phyloP scores from a whole-genome alignment of 2,113 vertebrate genomes.

The Talpa occidentalis region DNA sequence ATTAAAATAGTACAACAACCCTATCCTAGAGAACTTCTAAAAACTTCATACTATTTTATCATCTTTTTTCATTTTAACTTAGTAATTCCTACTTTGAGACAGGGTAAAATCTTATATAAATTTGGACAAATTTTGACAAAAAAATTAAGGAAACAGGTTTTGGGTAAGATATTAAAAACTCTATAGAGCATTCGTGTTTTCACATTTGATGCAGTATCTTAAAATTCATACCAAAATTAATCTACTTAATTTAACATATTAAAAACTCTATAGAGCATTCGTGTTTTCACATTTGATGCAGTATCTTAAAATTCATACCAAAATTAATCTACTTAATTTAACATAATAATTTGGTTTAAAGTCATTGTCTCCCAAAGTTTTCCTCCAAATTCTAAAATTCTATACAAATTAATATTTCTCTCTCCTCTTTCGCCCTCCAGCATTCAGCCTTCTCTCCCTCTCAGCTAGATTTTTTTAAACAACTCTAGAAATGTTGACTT shows the following conservation, averaged over 20 bases:
- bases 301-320: not conserved
- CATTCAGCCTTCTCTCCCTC: not conserved
- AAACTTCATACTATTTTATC: conserved; percentile 25
- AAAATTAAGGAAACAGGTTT: not conserved
- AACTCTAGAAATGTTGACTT: not conserved
- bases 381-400: not conserved
- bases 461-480: not conserved
- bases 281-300: not conserved
- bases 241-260: not conserved
- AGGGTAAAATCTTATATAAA: not conserved
- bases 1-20: not conserved
- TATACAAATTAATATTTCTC: not conserved
- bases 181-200: not conserved
- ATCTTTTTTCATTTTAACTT: conserved; percentile 22
- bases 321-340: too few relatives aligned
- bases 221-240: not conserved
- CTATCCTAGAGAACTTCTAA: not conserved
- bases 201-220: not conserved
- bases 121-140: not conserved
- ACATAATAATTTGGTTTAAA: not conserved
- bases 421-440: not conserved
- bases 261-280: not conserved
- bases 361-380: not conserved
- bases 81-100: not conserved
- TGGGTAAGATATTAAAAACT: not conserved